These are phyloP conservation scores for Drosophila paulistorum DNA, from an alignment of 1,140 invertebrate species.

Conservation along the genomic window DNA sequence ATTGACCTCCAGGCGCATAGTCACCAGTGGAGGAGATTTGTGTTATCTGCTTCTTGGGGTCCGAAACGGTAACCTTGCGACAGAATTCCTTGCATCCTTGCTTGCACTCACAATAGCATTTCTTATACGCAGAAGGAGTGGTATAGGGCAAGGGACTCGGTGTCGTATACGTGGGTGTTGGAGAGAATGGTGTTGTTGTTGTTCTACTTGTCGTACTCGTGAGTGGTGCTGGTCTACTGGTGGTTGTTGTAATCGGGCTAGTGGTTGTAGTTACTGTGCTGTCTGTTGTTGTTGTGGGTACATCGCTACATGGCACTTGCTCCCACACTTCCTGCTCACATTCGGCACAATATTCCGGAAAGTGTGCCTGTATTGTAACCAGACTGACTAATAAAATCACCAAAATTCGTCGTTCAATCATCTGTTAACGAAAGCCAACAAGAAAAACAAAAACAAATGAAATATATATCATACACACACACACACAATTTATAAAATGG, in stretches of 20 bases:
- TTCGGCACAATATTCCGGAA: slow-evolving; percentile 68
- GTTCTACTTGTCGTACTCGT: slow-evolving; percentile 14
- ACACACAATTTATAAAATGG: slow-evolving; percentile 2
- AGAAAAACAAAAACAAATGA: too few species aligned
- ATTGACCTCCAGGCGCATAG: slow-evolving; percentile 54
- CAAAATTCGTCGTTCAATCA: slow-evolving; percentile 58
- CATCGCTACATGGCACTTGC: slow-evolving; percentile 71
- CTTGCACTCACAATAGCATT: slow-evolving; percentile 79
- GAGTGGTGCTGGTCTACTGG: slow-evolving; percentile 1
- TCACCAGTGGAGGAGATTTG: slow-evolving; percentile 68
- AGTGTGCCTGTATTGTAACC: slow-evolving; percentile 44
- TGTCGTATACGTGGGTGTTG: neutral
- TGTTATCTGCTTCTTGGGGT: slow-evolving; percentile 61
- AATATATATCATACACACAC: too few species aligned
- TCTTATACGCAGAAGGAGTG: slow-evolving; percentile 45
- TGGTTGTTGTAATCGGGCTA: slow-evolving; percentile 14
- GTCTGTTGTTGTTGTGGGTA: slow-evolving; percentile 35
- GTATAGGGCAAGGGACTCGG: neutral
- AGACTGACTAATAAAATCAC: slow-evolving; percentile 29
- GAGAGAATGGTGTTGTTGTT: neutral
- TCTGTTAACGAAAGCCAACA: slow-evolving; percentile 28
- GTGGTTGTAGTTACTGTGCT: neutral
- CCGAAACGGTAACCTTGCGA: slow-evolving; percentile 60
- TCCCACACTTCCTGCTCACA: slow-evolving; percentile 81
- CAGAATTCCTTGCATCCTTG: slow-evolving; percentile 78